Percentiles rank a stretch among this genome's conserved stretches.
These are phyloP conservation scores for Chloropsis hardwickii DNA, from an alignment of 2,113 vertebrate genomes.

Conservation along the genomic window DNA sequence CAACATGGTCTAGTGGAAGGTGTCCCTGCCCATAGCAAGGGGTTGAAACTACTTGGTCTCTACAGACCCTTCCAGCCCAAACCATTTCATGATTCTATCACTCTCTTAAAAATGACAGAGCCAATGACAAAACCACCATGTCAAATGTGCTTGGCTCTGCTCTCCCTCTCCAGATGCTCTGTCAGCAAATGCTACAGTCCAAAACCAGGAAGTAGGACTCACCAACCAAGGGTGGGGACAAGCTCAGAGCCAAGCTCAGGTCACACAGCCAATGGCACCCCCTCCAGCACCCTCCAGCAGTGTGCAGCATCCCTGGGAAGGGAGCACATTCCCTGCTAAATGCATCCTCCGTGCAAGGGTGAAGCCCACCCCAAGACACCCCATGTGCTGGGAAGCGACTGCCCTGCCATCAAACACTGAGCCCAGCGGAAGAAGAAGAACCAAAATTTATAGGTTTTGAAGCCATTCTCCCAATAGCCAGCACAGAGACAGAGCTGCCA, in stretches of 20 bases:
- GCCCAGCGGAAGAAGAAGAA: neutral
- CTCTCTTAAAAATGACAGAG: neutral
- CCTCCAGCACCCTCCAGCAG: neutral
- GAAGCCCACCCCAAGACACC: neutral
- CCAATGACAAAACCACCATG: neutral
- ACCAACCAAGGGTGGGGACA: neutral
- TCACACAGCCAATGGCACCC: fast-evolving
- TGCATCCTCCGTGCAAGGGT: neutral
- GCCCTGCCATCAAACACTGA: neutral
- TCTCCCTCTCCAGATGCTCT: neutral
- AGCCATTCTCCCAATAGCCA: neutral
- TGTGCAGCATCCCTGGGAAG: neutral
- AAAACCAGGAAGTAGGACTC: neutral
- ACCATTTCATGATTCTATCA: neutral
- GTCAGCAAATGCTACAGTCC: neutral
- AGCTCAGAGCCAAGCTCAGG: neutral
- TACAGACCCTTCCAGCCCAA: neutral
- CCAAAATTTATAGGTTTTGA: neutral
- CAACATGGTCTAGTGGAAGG: neutral
- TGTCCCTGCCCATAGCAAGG: neutral
- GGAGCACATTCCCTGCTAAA: neutral
- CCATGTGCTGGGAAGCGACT: fast-evolving
- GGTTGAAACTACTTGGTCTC: neutral
- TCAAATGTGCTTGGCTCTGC: neutral
- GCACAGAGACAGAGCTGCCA: neutral